Evolutionary conservation across 2,888 invertebrate species (phyloP).

Genomic region (Catonia carolina): DNA sequence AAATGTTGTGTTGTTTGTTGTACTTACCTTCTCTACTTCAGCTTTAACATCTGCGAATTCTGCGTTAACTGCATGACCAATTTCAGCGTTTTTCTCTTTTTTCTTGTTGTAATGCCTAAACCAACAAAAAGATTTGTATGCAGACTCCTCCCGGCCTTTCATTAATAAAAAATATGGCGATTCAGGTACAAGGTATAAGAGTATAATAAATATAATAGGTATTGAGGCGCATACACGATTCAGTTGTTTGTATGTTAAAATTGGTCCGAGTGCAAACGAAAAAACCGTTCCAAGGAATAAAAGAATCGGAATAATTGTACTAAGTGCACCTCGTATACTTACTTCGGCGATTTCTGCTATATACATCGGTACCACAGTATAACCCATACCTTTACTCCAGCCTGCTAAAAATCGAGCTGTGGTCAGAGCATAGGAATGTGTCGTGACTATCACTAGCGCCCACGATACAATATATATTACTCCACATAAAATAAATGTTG

Average conservation of each 20-base stretch:
- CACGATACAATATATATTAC: constrained; percentile 41
- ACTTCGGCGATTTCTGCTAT: constrained; percentile 34
- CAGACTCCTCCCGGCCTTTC: constrained; percentile 16
- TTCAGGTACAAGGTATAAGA: constrained; percentile 39
- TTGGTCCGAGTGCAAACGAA: constrained; percentile 29
- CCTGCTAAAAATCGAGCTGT: constrained; percentile 32
- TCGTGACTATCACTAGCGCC: constrained; percentile 38
- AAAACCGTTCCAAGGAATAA: constrained; percentile 33
- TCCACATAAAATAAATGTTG: constrained; percentile 37
- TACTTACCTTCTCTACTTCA: constrained; percentile 26
- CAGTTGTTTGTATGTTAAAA: constrained; percentile 27
- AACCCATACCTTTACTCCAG: constrained; percentile 34
- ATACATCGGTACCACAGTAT: constrained; percentile 35
- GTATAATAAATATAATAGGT: constrained; percentile 45
- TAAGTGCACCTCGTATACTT: constrained; percentile 33
- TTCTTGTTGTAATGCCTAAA: constrained; percentile 54
- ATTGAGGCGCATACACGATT: constrained; percentile 39
- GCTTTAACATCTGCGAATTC: constrained; percentile 34
- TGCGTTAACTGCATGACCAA: constrained; percentile 43
- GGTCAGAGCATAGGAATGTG: too few species aligned
- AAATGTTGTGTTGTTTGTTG: too few species aligned
- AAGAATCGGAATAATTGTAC: constrained; percentile 33
- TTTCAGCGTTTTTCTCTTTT: constrained; percentile 51
- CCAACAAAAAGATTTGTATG: constrained; percentile 49
- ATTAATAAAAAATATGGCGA: constrained; percentile 19